Evolutionary conservation across 2,888 invertebrate genomes (phyloP).

Genomic region (Hypomecis atomaria): DNA sequence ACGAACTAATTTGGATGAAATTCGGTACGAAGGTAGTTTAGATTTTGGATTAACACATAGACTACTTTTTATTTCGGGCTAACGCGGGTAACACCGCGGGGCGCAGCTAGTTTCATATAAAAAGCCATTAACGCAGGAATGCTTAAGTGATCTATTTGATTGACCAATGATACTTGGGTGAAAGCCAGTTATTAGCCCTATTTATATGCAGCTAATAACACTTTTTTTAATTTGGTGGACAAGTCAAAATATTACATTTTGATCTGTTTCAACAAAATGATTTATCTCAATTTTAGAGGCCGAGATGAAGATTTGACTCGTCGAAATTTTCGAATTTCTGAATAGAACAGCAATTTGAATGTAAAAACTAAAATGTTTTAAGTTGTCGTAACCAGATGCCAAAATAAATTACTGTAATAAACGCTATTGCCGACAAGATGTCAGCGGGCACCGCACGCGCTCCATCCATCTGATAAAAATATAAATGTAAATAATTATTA

Average conservation of each 20-base stretch:
- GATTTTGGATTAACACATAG: no score
- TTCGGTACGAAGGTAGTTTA: no score
- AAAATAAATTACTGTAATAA: constrained; percentile 63
- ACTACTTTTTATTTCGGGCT: no score
- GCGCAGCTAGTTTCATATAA: no score
- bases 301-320: not conserved
- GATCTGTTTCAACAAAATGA: no score
- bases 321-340: not conserved
- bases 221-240: no score
- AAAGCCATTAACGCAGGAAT: constrained; percentile 24
- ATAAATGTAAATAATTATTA: constrained; percentile 80
- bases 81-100: no score
- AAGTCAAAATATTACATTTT: no score
- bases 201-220: not conserved
- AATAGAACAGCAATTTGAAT: constrained; percentile 19
- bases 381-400: constrained; percentile 52
- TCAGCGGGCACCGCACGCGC: constrained; percentile 67
- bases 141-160: not conserved
- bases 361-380: constrained; percentile 30
- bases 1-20: no score
- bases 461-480: constrained; percentile 77
- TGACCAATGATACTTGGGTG: not conserved
- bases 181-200: not conserved
- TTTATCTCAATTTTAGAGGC: not conserved
- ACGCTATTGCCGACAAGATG: constrained; percentile 60